Evolutionary conservation across 2,113 vertebrate genomes (phyloP).

Genomic region (Burhinus bistriatus): DNA sequence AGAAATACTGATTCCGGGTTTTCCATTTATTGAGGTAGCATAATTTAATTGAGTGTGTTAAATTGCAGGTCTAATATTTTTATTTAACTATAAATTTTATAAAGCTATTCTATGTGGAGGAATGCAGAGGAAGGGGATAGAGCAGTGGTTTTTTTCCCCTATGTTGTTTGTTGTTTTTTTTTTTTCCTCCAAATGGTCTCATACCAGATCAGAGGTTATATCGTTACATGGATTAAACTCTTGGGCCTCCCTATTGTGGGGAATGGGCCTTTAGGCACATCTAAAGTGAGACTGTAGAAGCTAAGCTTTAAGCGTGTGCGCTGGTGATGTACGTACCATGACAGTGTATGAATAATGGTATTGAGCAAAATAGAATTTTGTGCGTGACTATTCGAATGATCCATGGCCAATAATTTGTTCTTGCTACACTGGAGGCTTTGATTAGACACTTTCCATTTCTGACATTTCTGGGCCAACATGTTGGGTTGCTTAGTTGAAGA

Average conservation of each 20-base stretch:
- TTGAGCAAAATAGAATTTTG: background rate
- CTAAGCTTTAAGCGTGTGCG: background rate
- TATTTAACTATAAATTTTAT: background rate
- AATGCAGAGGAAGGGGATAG: background rate
- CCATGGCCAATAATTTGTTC: background rate
- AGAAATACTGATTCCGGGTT: background rate
- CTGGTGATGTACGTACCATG: background rate
- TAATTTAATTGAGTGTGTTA: background rate
- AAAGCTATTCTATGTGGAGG: background rate
- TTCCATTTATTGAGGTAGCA: background rate
- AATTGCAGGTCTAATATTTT: background rate
- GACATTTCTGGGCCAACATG: background rate
- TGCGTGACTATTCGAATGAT: background rate
- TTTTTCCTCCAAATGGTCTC: background rate
- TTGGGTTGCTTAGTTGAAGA: background rate
- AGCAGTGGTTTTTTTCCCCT: background rate
- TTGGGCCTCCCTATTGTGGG: background rate
- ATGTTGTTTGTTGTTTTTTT: no score
- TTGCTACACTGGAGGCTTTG: background rate
- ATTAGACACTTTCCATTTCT: background rate
- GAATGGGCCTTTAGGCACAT: background rate
- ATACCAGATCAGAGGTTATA: background rate
- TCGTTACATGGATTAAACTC: background rate
- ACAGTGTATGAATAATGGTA: no score
- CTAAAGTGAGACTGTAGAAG: background rate